Evolutionary conservation across 2,797 vertebrate species (phyloP).

Genomic region (Gymnoscopelus microlampas): DNA sequence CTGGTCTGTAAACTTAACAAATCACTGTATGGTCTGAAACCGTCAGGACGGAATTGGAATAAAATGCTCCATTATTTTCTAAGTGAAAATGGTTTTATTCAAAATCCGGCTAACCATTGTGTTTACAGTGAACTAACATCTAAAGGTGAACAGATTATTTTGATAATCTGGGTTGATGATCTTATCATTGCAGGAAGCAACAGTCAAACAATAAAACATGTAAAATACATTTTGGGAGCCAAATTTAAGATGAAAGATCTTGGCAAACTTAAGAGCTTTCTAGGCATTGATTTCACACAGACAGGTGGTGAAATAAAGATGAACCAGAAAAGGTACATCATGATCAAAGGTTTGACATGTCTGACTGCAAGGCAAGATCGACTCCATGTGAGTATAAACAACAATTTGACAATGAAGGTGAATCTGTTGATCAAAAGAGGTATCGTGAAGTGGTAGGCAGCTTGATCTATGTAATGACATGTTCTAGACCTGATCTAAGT

Average conservation of each 20-base stretch:
- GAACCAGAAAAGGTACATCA: not conserved
- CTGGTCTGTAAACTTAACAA: too few species aligned
- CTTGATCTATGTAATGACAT: constrained; percentile 30
- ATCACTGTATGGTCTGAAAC: too few species aligned
- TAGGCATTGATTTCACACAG: constrained; percentile 21
- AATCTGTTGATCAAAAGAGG: constrained; percentile 1
- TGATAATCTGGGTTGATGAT: constrained; percentile 11
- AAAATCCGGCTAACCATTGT: too few species aligned
- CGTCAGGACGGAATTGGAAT: too few species aligned
- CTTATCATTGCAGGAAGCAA: not conserved
- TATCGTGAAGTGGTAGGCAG: constrained; percentile 23
- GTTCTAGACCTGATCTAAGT: constrained; percentile 37
- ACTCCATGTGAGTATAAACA: constrained; percentile 23
- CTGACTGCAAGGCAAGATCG: constrained; percentile 15
- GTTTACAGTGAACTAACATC: constrained; percentile 14
- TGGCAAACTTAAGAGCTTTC: constrained; percentile 16
- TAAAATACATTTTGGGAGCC: not conserved
- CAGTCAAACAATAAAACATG: not conserved
- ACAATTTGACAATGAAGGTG: not conserved
- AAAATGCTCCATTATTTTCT: too few species aligned
- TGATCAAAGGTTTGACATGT: constrained; percentile 19
- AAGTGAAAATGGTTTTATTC: too few species aligned
- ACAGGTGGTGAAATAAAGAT: not conserved
- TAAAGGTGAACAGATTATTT: constrained; percentile 4
- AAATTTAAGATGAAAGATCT: constrained; percentile 25